Conservation (phyloP, 2,113 vertebrate species). For the Pontoporia blainvillei region DNA sequence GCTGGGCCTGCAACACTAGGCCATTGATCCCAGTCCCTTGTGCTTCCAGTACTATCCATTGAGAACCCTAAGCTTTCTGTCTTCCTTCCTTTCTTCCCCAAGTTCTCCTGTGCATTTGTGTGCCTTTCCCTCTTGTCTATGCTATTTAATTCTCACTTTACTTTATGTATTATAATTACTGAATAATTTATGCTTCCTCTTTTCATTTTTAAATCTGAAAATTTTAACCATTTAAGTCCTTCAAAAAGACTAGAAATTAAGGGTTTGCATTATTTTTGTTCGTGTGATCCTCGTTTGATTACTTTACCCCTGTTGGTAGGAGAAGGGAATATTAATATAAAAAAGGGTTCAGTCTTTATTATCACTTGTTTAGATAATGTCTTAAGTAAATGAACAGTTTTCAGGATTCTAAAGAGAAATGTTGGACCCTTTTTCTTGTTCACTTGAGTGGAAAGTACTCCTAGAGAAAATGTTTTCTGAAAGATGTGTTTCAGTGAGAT, state of each 20-base stretch:
- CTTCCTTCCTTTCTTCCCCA: neutral
- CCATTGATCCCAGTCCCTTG: too few relatives aligned
- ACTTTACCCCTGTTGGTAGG: neutral
- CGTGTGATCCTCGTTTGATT: neutral
- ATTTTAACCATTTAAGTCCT: neutral
- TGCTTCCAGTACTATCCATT: too few relatives aligned
- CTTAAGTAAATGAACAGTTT: neutral
- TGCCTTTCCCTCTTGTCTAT: neutral
- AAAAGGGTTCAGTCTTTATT: neutral
- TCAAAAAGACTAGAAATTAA: slow-evolving; percentile 11
- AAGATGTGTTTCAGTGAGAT: neutral
- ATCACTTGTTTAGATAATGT: neutral
- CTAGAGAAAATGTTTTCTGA: neutral
- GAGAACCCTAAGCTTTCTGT: neutral
- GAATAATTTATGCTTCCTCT: neutral
- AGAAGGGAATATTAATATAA: neutral
- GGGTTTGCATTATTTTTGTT: neutral
- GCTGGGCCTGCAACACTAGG: too few relatives aligned
- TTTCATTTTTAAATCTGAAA: neutral
- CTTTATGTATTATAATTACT: neutral
- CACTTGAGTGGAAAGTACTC: neutral
- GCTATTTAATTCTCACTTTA: neutral
- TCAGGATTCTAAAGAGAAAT: neutral
- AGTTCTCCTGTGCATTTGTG: neutral
- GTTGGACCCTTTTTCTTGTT: neutral